Base-by-base conservation (phyloP, 2,888 invertebrate species). In the Lissonota sp. region DNA sequence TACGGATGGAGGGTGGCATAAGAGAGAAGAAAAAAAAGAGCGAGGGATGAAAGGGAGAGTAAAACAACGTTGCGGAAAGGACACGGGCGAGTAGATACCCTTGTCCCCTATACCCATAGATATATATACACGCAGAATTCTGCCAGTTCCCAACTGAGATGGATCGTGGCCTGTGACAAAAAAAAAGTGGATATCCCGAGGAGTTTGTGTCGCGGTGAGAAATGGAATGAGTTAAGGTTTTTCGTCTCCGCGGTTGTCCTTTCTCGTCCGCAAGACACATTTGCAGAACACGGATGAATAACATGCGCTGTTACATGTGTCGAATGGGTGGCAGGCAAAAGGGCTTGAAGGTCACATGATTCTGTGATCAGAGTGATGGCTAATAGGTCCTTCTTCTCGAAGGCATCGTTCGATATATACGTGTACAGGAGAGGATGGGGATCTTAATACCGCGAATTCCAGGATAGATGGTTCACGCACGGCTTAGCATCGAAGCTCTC, bases 391-490 rank as follows among this genome's bases (percentile, higher is more conserved):
- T 26, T 26, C 26, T 26, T 26, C 3, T 26, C 26, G 26, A 26
- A 3, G 3, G 1, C 3, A 26, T 26, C 26, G 3, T 26, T 26
- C 26, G 26, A 37, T 67, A 57, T 57, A 40, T n/a, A 63, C 37
- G 12, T 67, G 62, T 37, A 62, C 76, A 80, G 49, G 49, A 55
- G 71, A 81, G 83, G 26, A 26, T 26, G 26, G 79, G 84, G 80
- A 82, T 84, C 84, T 84, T 85, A 84, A 86, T 84, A 84, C 84
- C 80, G 78, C 74, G 82, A 84, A 86, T 86, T 84, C 84, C 82
- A 77, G 79, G 84, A 87, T 86, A 75, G 85, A 87, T 87, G 86
- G 82, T 85, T 88, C 84, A 86, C 86, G 86, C 86, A 87, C 87
- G 86, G 85, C 83, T 82, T 81, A 67, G 82, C 85, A 84, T 85